phyloP scores from a whole-genome alignment of 2,797 vertebrate genomes.

The Tragopan temminckii region DNA sequence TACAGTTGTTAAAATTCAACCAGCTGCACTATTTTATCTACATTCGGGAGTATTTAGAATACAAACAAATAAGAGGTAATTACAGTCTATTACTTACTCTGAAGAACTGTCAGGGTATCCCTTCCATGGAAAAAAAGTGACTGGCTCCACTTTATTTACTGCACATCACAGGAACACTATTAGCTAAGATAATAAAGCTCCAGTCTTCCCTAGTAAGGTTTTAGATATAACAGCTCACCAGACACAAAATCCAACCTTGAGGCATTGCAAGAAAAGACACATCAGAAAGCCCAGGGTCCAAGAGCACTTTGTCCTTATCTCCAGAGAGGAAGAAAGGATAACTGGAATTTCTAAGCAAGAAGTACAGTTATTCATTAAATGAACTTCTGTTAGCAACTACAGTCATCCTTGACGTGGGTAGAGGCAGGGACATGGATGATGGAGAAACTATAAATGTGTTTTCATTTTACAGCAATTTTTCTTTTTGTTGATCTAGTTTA shows the following conservation, averaged over 20 bases:
- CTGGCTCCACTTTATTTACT: not conserved
- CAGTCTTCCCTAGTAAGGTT: not conserved
- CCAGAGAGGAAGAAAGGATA: not conserved
- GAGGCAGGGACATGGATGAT: not conserved
- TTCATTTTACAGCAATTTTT: slow-evolving; percentile 37
- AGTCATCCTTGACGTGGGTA: not conserved
- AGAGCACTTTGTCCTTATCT: not conserved
- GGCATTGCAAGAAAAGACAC: not conserved
- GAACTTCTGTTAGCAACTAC: not conserved
- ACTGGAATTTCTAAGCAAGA: not conserved
- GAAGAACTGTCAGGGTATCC: not conserved
- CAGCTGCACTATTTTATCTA: not conserved
- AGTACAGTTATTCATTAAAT: not conserved
- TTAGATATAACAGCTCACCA: not conserved
- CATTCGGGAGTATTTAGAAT: slow-evolving; percentile 3
- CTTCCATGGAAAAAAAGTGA: not conserved
- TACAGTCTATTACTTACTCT: not conserved
- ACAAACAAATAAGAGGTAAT: slow-evolving; percentile 6
- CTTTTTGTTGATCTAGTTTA: slow-evolving; percentile 45
- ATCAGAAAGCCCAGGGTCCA: not conserved
- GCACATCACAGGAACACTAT: not conserved
- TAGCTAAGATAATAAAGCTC: not conserved
- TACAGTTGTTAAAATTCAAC: not conserved
- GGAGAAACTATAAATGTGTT: slow-evolving; percentile 19
- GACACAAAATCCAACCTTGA: not conserved